phyloP scores from a whole-genome alignment of 2,113 vertebrate genomes.

The Chlorodrepanis virens region DNA sequence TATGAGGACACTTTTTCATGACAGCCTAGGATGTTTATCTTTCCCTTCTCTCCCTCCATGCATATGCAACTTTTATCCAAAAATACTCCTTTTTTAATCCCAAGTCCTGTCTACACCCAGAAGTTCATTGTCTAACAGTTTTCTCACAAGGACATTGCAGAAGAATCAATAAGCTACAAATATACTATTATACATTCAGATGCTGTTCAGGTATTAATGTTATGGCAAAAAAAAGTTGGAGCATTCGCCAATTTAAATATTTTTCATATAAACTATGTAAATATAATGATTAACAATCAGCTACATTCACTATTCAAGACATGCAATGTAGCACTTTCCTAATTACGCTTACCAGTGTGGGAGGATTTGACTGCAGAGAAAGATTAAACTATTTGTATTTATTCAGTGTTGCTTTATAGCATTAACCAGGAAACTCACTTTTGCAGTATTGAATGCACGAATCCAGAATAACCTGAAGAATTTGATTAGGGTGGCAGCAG shows the following conservation, averaged over 20 bases:
- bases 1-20: neutral
- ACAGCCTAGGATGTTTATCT: neutral
- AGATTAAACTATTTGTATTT: constrained; percentile 77
- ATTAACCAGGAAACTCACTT: constrained; percentile 54
- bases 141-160: neutral
- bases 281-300: constrained; percentile 72
- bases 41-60: neutral
- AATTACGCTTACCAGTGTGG: constrained; percentile 66
- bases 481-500: constrained; percentile 30
- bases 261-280: constrained; percentile 70
- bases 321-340: constrained; percentile 68
- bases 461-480: constrained; percentile 29
- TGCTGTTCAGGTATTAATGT: constrained; percentile 51
- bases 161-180: constrained; percentile 8
- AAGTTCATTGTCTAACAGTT: constrained; percentile 30
- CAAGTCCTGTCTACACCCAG: neutral
- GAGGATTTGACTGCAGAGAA: constrained; percentile 56
- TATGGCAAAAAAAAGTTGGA: constrained; percentile 50
- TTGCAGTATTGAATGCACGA: neutral
- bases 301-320: constrained; percentile 57
- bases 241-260: constrained; percentile 67
- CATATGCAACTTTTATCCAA: neutral
- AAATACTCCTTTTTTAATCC: neutral
- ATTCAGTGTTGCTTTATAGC: constrained; percentile 62
- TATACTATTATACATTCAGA: constrained; percentile 10